A percentile compares a stretch with the other conserved stretches of the same genome.
phyloP scores from a whole-genome alignment of 1,140 invertebrate species.

The Hydropsyche tenuis region DNA sequence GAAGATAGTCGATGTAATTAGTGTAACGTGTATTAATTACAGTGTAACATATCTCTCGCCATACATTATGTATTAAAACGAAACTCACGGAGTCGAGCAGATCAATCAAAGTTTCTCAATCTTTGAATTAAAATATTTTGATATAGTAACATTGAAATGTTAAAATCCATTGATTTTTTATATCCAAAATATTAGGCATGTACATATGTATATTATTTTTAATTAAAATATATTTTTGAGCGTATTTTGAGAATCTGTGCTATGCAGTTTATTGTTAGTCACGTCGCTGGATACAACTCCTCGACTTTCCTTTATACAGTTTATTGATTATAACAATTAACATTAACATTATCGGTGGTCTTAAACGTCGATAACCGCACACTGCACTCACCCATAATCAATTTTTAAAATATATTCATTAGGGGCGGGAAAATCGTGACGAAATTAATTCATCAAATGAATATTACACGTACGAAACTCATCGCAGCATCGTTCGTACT shows the following conservation, averaged over 20 bases:
- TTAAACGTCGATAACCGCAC: slow-evolving; percentile 20
- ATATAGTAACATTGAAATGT: too few species aligned
- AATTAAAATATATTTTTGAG: too few species aligned
- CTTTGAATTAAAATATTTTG: too few species aligned
- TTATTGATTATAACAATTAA: slow-evolving; percentile 39
- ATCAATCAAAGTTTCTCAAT: too few species aligned
- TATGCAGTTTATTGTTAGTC: background rate
- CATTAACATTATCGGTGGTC: slow-evolving; percentile 33
- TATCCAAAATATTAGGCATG: too few species aligned
- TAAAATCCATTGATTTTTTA: too few species aligned
- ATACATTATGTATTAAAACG: background rate
- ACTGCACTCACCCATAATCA: background rate
- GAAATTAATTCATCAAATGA: too few species aligned
- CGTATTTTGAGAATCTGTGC: background rate
- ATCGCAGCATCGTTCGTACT: too few species aligned
- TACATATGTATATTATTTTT: too few species aligned
- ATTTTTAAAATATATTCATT: slow-evolving; percentile 19
- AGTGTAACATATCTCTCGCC: background rate
- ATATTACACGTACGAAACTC: too few species aligned
- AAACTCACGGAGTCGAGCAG: too few species aligned
- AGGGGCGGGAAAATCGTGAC: slow-evolving; percentile 1
- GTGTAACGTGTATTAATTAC: slow-evolving; percentile 14
- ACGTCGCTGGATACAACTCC: slow-evolving; percentile 1
- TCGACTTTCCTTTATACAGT: background rate
- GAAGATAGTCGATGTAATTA: background rate